A percentile compares a stretch with the other conserved stretches of the same genome.
These are phyloP conservation scores for Polietes domitor DNA, from an alignment of 2,888 invertebrate genomes.

Conservation along the genomic window DNA sequence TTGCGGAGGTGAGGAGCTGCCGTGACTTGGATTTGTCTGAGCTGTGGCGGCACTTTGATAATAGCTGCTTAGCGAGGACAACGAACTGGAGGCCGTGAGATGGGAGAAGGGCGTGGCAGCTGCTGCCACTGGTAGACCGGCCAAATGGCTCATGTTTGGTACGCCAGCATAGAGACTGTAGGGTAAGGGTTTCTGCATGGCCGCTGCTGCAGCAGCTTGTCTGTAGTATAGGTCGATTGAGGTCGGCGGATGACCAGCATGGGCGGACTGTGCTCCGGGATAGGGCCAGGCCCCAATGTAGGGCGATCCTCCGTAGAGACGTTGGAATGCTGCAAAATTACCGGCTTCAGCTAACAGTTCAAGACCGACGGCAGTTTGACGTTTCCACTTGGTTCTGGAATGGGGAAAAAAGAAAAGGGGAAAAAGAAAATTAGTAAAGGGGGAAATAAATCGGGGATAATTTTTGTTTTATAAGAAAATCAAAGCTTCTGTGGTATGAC, in stretches of 20 bases:
- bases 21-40: conserved; percentile 55
- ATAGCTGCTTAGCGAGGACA: conserved; percentile 83
- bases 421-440: conserved; percentile 10
- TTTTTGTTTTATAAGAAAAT: no score
- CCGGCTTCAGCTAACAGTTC: conserved; percentile 98
- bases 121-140: conserved; percentile 78
- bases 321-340: conserved; percentile 98
- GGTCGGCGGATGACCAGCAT: conserved; percentile 83
- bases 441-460: no score
- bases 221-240: conserved; percentile 91
- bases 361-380: conserved; percentile 98
- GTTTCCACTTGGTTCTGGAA: conserved; percentile 97
- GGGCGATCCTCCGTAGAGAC: conserved; percentile 91
- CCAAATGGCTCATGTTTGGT: conserved; percentile 76
- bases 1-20: conserved; percentile 42
- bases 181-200: conserved; percentile 93
- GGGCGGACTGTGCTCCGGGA: conserved; percentile 83
- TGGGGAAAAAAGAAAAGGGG: conserved; percentile 36
- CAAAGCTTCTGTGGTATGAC: no score
- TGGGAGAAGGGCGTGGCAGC: conserved; percentile 79
- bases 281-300: conserved; percentile 85
- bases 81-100: conserved; percentile 85
- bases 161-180: conserved; percentile 83
- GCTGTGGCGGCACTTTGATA: conserved; percentile 80
- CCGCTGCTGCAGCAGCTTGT: conserved; percentile 89